Evolutionary conservation across 2,888 invertebrate genomes (phyloP).

Genomic region (Apamea epomidion): DNA sequence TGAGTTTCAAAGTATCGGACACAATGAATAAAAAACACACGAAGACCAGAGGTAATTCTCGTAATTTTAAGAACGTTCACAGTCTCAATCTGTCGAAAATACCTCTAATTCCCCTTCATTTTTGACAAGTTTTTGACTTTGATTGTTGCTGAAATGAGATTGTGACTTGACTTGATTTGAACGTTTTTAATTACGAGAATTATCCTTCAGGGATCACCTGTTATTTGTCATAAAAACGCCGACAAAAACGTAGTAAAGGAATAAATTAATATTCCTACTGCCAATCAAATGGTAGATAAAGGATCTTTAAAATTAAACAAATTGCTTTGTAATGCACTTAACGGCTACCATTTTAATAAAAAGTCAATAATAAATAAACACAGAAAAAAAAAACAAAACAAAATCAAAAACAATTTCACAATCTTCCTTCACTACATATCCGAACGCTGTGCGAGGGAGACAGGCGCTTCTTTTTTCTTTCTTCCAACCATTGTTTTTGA

Average conservation of each 20-base stretch:
- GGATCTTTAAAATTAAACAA: neutral
- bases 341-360: neutral
- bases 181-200: neutral
- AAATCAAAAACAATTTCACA: constrained; percentile 12
- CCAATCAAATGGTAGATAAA: neutral
- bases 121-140: neutral
- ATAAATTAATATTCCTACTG: neutral
- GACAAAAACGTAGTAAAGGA: neutral
- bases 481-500: constrained; percentile 75
- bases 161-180: neutral
- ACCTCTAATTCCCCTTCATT: neutral
- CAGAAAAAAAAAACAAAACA: constrained; percentile 4
- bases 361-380: constrained; percentile 5
- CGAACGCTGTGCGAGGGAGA: constrained; percentile 50
- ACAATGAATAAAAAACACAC: too few species aligned
- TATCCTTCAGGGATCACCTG: neutral
- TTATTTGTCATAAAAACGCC: neutral
- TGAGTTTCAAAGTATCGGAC: neutral
- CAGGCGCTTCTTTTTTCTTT: constrained; percentile 67
- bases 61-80: too few species aligned
- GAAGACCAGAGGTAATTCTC: neutral
- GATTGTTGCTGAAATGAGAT: neutral
- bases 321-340: constrained; percentile 16
- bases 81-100: neutral
- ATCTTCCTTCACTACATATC: constrained; percentile 18